Evolutionary conservation across 2,113 vertebrate genomes (phyloP).

Genomic region (Heterotilapia buettikoferi): DNA sequence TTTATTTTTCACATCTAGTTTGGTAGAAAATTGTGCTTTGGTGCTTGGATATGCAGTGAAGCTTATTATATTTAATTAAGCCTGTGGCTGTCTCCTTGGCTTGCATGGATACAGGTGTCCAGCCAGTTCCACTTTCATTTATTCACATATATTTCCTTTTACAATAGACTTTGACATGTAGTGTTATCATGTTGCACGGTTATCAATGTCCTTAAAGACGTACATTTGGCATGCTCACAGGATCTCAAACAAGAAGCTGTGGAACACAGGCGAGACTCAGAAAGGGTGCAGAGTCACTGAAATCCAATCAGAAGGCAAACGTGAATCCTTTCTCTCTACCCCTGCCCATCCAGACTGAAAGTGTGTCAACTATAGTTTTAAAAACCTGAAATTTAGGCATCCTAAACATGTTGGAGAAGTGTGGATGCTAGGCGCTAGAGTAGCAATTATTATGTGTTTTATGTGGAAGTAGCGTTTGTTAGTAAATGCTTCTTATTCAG

Average conservation of each 20-base stretch:
- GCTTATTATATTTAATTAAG: neutral
- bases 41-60: neutral
- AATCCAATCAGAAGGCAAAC: neutral
- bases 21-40: neutral
- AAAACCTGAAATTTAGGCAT: neutral
- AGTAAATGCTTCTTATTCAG: neutral
- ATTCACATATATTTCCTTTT: neutral
- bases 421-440: neutral
- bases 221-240: neutral
- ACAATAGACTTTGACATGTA: neutral
- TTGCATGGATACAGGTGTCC: neutral
- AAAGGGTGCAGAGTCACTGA: neutral
- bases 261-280: neutral
- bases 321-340: neutral
- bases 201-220: neutral
- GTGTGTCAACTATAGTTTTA: neutral
- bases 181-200: neutral
- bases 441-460: neutral
- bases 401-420: neutral
- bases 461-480: neutral
- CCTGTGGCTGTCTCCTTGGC: neutral
- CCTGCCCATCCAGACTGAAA: neutral
- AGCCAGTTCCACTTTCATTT: neutral
- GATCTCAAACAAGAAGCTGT: neutral
- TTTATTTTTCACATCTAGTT: neutral